Base-by-base conservation (phyloP, 2,797 vertebrate genomes). In the Gephyroberyx darwinii region DNA sequence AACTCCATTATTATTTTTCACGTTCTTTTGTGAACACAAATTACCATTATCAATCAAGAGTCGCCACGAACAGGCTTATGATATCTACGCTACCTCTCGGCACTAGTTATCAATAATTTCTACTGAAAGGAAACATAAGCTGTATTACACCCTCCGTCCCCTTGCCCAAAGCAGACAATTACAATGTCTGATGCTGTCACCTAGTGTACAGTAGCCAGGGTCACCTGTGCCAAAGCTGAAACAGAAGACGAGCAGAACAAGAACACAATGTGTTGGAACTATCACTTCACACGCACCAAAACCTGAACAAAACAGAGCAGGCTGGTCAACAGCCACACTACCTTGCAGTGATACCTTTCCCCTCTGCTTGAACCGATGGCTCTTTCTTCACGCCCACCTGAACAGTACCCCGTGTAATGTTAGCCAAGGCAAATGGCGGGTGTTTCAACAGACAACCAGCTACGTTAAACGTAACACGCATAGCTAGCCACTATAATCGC, bases 101-200 rank as follows among this genome's bases (percentile, higher is more conserved):
- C 54, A 75, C 58, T 33, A 61, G 84, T 88, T 90, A 93, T 89
- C 80, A 90, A 90, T 91, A 90, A 91, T 91, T 90, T 83, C 88
- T 76, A 75, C 74, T 66, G 65, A 78, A 85, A 87, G 79, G 88
- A 88, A 92, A 91, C 80, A 84, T 70, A 84, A 90, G 85, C 69
- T 81, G 84, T 80, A 75, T 84, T 81, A 82, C 88, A 89, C 74
- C 83, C 81, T 84, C 76, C 67, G 65, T 82, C 81, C 78, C 75
- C 75, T 85, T 62, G 76, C 81, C 81, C 84, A 86, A 63, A 90
- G 88, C 75, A 89, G 66, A 92, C 90, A 88, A 91, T 90, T 89
- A 91, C 90, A 90, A 81, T 87, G 89, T 92, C 90, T 91, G 74
- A 86, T 73, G 84, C 90, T 91, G 91, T 92, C 91, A 91, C 86